A percentile compares a stretch with the other conserved stretches of the same genome.
Conservation (phyloP, 2,888 invertebrate species). For the Drosophila cognata region DNA sequence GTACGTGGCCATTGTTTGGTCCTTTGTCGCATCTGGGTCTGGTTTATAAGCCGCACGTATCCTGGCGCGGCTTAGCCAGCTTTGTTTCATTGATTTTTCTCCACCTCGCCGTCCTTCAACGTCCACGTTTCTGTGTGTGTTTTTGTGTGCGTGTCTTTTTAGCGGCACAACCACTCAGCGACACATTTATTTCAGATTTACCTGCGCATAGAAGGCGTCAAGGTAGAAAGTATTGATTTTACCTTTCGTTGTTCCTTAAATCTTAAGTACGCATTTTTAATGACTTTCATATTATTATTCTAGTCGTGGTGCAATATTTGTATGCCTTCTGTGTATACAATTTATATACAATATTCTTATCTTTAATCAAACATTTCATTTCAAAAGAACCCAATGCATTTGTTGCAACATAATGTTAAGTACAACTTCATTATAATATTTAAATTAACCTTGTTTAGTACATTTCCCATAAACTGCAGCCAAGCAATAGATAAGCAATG, state of each 20-base stretch:
- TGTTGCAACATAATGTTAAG: not conserved
- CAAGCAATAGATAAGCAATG: not conserved
- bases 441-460: not conserved
- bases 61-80: constrained; percentile 41
- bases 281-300: not conserved
- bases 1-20: constrained; percentile 65
- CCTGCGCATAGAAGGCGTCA: constrained; percentile 28
- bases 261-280: constrained; percentile 3
- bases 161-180: constrained; percentile 20
- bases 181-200: constrained; percentile 39
- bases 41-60: constrained; percentile 55
- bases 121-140: not conserved
- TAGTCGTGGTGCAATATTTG: not conserved
- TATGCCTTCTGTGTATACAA: not conserved
- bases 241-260: constrained; percentile 15
- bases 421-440: not conserved
- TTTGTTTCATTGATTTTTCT: constrained; percentile 60
- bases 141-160: constrained; percentile 9
- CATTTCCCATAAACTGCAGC: not conserved
- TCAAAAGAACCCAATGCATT: not conserved
- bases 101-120: constrained; percentile 12
- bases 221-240: constrained; percentile 43
- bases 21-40: constrained; percentile 32
- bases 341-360: not conserved
- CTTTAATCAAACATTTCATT: not conserved